Evolutionary conservation across 2,113 vertebrate species (phyloP), one percentile per base, ranked within the genome.

Genomic region (Elgaria multicarinata): DNA sequence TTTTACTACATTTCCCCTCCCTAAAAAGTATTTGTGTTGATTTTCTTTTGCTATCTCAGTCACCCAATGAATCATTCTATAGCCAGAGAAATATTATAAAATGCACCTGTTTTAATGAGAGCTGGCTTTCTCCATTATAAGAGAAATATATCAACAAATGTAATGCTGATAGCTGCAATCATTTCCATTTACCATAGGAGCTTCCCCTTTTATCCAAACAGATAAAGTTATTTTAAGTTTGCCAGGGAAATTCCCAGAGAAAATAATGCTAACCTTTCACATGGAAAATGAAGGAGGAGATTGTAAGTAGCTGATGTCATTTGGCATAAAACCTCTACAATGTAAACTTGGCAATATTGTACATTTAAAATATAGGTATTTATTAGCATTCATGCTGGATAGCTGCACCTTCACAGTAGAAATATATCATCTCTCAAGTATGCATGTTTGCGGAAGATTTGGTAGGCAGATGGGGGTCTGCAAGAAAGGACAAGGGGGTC

Each of bases 151-250:
- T 50, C 28, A 33, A 69, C 84, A 83, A 76, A 67, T 69, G 74
- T 24, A 0, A 1, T 66, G 91, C 86, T 86, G 90, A 90, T 84
- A 87, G 67, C 2, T 93, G 71, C 82, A 87, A 82, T 44, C 0
- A 79, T 87, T 92, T 92, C 24, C 83, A 42, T 72, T 92, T 90
- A 26, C 62, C 4, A 87, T 69, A 33, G 58, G 3, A 0, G 3
- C 80, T 83, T 90, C 93, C 94, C 93, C 95, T 82, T 42, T 96
- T 53, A 36, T 42, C 50, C 31, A 86, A 85, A 79, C 69, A 89
- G 88, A 96, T 93, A 92, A 22, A 33, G 91, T 95, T 94, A 84
- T 89, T 90, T 89, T 1, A 91, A 80, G 71, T 91, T 85, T 88
- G 78, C 87, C 1, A 28, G 5, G n/a, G 84, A 76, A 90, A 87